Evolutionary conservation across 2,113 vertebrate genomes (phyloP).

Genomic region (Rhinolophus ferrumequinum): DNA sequence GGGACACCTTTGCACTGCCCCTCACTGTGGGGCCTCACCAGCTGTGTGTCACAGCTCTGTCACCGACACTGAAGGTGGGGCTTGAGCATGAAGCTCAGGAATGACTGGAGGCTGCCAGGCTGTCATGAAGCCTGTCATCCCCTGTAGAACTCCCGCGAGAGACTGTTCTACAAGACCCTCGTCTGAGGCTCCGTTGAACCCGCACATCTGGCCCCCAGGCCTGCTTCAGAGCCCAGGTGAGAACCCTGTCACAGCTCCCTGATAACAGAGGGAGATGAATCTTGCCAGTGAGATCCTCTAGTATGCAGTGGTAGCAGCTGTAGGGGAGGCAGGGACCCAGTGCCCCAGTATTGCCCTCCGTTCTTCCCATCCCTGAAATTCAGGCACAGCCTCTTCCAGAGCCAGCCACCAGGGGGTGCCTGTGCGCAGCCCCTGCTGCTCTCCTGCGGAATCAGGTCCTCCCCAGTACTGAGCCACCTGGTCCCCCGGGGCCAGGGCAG

Average conservation of each 20-base stretch:
- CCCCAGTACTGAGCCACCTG: fast-evolving
- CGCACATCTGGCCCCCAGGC: not conserved
- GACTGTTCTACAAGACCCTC: not conserved
- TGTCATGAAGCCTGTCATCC: not conserved
- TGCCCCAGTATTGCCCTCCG: not conserved
- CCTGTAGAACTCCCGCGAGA: too few relatives aligned
- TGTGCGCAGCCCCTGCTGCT: not conserved
- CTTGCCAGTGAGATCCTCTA: not conserved
- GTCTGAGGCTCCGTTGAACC: not conserved
- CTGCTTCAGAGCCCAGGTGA: not conserved
- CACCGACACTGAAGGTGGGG: not conserved
- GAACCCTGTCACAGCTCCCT: not conserved
- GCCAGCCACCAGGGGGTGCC: constrained; percentile 62
- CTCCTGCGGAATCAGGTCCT: fast-evolving
- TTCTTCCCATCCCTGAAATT: not conserved
- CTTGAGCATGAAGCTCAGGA: not conserved
- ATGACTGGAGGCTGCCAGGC: not conserved
- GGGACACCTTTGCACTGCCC: not conserved
- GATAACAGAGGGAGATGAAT: too few relatives aligned
- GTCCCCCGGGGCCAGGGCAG: not conserved
- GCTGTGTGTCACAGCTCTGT: not conserved
- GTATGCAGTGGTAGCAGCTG: not conserved
- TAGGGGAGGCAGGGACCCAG: not conserved
- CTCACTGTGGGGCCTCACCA: not conserved
- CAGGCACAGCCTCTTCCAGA: not conserved